These are phyloP conservation scores for Selenia dentaria DNA, from an alignment of 2,888 invertebrate genomes.

Conservation along the genomic window DNA sequence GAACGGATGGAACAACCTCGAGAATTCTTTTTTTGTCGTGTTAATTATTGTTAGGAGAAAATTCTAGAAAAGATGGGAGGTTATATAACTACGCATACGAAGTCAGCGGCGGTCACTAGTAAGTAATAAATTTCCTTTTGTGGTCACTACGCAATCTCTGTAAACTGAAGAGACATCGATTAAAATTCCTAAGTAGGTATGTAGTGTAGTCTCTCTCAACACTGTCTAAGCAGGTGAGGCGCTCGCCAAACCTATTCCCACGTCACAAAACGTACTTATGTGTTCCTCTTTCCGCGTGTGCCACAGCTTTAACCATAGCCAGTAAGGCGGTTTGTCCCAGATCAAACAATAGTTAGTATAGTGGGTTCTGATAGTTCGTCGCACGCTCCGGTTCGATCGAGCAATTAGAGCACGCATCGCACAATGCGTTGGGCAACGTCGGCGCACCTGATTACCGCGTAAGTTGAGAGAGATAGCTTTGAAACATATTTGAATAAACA, in stretches of 20 bases:
- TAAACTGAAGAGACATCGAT: too few species aligned
- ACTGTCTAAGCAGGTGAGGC: constrained; percentile 3
- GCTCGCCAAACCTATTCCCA: constrained; percentile 24
- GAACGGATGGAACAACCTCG: too few species aligned
- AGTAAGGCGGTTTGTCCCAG: too few species aligned
- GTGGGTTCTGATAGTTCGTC: not conserved
- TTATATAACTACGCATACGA: too few species aligned
- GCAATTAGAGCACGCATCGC: constrained; percentile 32
- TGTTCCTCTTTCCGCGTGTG: constrained; percentile 14
- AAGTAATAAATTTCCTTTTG: too few species aligned
- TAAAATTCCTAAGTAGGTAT: too few species aligned
- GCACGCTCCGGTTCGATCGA: constrained; percentile 35
- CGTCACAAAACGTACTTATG: constrained; percentile 13
- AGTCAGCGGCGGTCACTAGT: too few species aligned
- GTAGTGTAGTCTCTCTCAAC: too few species aligned
- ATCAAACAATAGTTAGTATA: not conserved
- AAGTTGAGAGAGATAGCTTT: not conserved
- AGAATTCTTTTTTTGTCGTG: too few species aligned
- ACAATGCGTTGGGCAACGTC: constrained; percentile 17
- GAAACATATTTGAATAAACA: not conserved
- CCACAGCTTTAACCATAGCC: not conserved
- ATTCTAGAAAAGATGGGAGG: too few species aligned
- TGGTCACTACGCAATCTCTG: too few species aligned
- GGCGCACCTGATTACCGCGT: not conserved
- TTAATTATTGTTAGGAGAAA: too few species aligned